Base-by-base conservation (phyloP, 1,140 invertebrate genomes). In the Batillaria attramentaria region DNA sequence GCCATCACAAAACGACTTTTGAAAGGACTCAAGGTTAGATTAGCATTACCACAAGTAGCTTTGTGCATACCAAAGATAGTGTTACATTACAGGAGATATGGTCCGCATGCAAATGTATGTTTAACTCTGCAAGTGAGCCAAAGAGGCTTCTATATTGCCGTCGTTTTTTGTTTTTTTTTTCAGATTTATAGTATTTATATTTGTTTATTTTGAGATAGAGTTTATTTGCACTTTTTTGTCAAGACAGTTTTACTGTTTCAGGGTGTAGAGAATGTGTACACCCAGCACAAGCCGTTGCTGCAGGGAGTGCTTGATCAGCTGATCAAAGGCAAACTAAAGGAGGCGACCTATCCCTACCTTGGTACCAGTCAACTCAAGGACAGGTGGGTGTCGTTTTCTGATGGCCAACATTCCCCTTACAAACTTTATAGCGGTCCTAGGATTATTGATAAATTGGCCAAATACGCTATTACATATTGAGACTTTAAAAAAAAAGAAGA, bases 221-320 rank as follows among this genome's bases (percentile, higher is more conserved):
- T 16, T n/a, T n/a, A n/a, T n/a, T n/a, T n/a, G n/a, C n/a, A n/a
- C n/a, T n/a, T n/a, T n/a, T n/a, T n/a, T n/a, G n/a, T n/a, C n/a
- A n/a, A n/a, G n/a, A n/a, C n/a, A n/a, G 57, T n/a, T 8, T 31
- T 62, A 0, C 24, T 10, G 8, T 13, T 87, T 39, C 77, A 96
- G 92, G 97, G 97, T 4, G 97, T 99, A 3, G 98, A 99, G 89
- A 99, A 99, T 92, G 97, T 99, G 81, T 99, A 98, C 88, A 98
- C 97, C 0, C 97, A 99, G 89, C 97, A 99, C 90, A 95, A 94
- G 24, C 97, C 97, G 0, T 89, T 97, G 18, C 87, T 99, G 1
- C 94, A 95, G 85, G 95, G 97, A 88, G 95, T 95, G 0, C 84
- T 99, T 0, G 97, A 98, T 88, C 97, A 98, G 89, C 91, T 98